Conservation (phyloP, 2,797 vertebrate species). For the Vespertilio murinus region DNA sequence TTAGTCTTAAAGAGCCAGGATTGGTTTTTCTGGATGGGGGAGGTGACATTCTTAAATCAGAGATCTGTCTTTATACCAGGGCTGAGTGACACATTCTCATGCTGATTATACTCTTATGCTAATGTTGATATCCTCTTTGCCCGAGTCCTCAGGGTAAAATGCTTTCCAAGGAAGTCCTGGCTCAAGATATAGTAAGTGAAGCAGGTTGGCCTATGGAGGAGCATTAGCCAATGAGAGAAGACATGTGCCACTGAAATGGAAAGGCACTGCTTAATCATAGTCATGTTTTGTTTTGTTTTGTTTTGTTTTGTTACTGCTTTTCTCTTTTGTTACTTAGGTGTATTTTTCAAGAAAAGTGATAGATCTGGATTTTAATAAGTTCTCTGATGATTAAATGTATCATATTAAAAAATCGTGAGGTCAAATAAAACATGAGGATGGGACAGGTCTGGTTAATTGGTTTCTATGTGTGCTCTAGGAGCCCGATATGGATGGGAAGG, state of each 20-base stretch:
- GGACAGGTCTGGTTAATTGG: background rate
- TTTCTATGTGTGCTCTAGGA: background rate
- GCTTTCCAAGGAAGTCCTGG: background rate
- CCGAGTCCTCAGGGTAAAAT: background rate
- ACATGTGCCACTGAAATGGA: background rate
- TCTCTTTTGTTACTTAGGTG: background rate
- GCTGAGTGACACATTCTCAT: background rate
- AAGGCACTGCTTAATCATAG: background rate
- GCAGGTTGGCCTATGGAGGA: fast-evolving
- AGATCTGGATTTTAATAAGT: background rate
- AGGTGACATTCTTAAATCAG: background rate
- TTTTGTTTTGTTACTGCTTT: background rate
- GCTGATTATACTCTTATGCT: background rate
- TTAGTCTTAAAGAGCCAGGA: background rate
- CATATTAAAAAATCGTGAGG: background rate
- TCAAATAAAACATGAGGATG: background rate
- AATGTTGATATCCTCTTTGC: background rate
- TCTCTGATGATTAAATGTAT: background rate
- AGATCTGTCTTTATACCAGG: background rate
- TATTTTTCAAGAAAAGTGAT: background rate
- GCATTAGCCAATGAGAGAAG: background rate
- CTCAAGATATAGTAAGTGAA: background rate
- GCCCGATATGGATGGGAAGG: no score
- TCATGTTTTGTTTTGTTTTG: background rate
- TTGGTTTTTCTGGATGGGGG: background rate